A percentile compares a stretch with the other conserved stretches of the same genome.
Conservation (phyloP, 2,113 vertebrate species). For the Hippocampus barbouri region DNA sequence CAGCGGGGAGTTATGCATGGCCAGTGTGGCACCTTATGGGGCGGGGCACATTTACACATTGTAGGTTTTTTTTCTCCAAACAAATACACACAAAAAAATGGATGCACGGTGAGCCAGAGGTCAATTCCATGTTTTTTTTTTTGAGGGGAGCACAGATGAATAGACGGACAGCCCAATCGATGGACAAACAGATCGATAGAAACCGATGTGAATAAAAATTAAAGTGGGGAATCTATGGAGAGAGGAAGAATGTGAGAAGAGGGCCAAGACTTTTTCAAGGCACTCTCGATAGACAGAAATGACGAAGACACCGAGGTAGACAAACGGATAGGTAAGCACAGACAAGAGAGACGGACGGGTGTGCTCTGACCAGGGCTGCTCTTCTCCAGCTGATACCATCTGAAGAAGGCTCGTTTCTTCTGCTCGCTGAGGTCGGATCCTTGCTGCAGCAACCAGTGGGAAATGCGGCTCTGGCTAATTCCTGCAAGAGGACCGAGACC, state of each 20-base stretch:
- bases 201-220: no score
- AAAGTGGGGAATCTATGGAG: no score
- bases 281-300: no score
- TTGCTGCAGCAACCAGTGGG: constrained; percentile 97
- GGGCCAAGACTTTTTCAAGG: no score
- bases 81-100: neutral
- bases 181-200: no score
- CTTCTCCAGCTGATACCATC: constrained; percentile 99
- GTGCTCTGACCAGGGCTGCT: constrained; percentile 84
- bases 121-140: no score
- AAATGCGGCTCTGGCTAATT: constrained; percentile 98
- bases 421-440: constrained; percentile 96
- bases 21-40: constrained; percentile 87
- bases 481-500: constrained; percentile 64
- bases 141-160: no score
- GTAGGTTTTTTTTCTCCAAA: neutral
- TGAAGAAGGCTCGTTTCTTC: constrained; percentile 97
- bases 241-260: no score
- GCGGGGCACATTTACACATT: neutral
- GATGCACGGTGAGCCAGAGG: no score
- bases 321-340: no score
- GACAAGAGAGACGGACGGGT: neutral
- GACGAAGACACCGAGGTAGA: no score
- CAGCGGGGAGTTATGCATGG: constrained; percentile 89
- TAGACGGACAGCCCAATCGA: no score